Percentiles rank a stretch among this genome's conserved stretches.
phyloP scores from a whole-genome alignment of 2,888 invertebrate species.

The Cryptophagus acutangulus region DNA sequence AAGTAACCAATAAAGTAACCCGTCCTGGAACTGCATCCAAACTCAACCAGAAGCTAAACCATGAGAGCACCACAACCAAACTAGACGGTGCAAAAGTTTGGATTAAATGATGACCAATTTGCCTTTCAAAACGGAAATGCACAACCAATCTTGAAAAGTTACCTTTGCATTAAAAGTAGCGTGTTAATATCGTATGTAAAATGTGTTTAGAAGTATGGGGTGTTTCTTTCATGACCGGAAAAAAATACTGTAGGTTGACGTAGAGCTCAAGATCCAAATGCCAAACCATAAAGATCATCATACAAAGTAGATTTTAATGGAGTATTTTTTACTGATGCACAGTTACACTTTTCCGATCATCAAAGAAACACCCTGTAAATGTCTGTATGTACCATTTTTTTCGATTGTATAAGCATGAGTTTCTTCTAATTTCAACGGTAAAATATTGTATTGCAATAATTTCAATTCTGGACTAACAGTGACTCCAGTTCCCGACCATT shows the following conservation, averaged over 20 bases:
- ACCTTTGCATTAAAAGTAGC: too few relatives aligned
- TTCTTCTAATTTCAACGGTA: constrained; percentile 66
- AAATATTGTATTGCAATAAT: constrained; percentile 72
- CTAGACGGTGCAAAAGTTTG: constrained; percentile 83
- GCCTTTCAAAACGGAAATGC: constrained; percentile 75
- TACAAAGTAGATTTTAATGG: too few relatives aligned
- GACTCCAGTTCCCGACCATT: constrained; percentile 71
- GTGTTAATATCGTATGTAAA: too few relatives aligned
- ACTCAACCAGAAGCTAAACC: constrained; percentile 85
- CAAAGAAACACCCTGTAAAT: background rate
- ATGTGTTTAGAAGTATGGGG: too few relatives aligned
- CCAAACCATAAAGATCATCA: too few relatives aligned
- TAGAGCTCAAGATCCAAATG: too few relatives aligned
- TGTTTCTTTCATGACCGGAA: too few relatives aligned
- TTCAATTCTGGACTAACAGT: constrained; percentile 76
- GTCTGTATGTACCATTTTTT: constrained; percentile 66
- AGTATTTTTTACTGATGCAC: constrained; percentile 1
- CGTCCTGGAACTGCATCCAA: constrained; percentile 79
- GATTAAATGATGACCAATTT: constrained; percentile 79
- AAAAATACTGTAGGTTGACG: too few relatives aligned
- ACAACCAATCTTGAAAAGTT: constrained; percentile 75
- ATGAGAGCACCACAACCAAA: constrained; percentile 75
- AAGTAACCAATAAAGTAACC: constrained; percentile 75
- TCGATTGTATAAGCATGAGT: constrained; percentile 70
- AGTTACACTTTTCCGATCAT: constrained; percentile 3